Conservation (phyloP, 2,113 vertebrate species). For the Larimichthys polyactis region DNA sequence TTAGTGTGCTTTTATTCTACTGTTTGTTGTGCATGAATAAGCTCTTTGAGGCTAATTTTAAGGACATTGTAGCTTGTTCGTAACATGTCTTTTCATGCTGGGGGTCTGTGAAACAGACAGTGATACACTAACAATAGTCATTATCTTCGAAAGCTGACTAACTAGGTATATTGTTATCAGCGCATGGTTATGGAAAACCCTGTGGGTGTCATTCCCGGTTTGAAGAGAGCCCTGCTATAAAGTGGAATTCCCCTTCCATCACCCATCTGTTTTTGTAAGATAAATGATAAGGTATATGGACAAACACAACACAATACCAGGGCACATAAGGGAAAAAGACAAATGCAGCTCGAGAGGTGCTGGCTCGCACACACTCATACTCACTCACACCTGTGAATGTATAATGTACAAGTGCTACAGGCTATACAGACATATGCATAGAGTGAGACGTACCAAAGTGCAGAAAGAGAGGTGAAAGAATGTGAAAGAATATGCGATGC, state of each 20-base stretch:
- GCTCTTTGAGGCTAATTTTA: constrained; percentile 1
- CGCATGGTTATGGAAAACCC: constrained; percentile 35
- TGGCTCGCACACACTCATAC: not conserved
- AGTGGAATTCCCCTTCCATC: constrained; percentile 62
- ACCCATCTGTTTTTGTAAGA: constrained; percentile 59
- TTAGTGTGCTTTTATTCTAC: constrained; percentile 18
- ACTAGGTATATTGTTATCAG: constrained; percentile 40
- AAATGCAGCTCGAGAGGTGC: not conserved
- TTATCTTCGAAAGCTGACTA: constrained; percentile 33
- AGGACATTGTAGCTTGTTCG: constrained; percentile 22
- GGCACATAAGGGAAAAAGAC: constrained; percentile 5
- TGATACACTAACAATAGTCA: constrained; percentile 41
- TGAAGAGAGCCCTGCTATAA: constrained; percentile 16
- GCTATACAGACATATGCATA: constrained; percentile 27
- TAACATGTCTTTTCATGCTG: constrained; percentile 30
- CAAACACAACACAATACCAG: constrained; percentile 20
- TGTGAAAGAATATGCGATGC: not conserved
- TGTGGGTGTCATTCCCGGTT: constrained; percentile 25
- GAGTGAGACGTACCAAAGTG: constrained; percentile 14
- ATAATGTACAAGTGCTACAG: not conserved
- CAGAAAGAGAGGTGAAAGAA: constrained; percentile 13
- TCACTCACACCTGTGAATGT: not conserved
- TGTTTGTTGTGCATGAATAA: constrained; percentile 23
- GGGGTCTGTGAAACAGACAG: constrained; percentile 8
- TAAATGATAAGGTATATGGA: constrained; percentile 37